These are phyloP conservation scores for Nothura maculosa DNA, from an alignment of 2,797 vertebrate species.

Conservation along the genomic window DNA sequence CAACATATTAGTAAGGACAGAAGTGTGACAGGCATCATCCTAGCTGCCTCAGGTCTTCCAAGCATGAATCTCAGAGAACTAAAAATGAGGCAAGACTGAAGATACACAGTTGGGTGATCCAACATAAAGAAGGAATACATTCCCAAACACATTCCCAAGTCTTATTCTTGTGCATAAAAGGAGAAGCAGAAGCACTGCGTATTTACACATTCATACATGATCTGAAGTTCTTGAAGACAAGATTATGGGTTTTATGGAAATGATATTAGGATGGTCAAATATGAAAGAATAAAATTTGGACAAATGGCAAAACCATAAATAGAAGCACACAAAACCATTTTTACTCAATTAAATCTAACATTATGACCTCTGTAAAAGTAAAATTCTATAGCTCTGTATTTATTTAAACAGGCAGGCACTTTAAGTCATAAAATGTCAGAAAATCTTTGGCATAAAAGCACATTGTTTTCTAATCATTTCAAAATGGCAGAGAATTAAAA, in stretches of 20 bases:
- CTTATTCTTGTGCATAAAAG: background rate
- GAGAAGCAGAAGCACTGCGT: background rate
- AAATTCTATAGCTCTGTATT: background rate
- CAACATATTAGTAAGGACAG: background rate
- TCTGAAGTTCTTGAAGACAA: background rate
- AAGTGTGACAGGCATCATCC: background rate
- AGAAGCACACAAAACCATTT: background rate
- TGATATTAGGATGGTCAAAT: fast-evolving
- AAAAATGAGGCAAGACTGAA: background rate
- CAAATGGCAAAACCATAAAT: background rate
- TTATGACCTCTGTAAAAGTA: background rate
- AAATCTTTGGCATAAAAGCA: conserved; percentile 51
- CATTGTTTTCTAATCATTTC: conserved; percentile 55
- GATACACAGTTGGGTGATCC: background rate
- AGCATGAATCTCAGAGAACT: background rate
- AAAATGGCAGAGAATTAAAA: conserved; percentile 63
- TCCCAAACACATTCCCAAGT: fast-evolving
- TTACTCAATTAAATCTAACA: background rate
- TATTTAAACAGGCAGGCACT: background rate
- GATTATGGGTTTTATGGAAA: background rate
- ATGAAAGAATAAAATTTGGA: background rate
- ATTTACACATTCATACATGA: background rate
- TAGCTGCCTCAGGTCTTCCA: background rate
- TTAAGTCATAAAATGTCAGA: conserved; percentile 19
- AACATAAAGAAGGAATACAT: background rate